Conservation (phyloP, 2,113 vertebrate species). For the Sorex fumeus region DNA sequence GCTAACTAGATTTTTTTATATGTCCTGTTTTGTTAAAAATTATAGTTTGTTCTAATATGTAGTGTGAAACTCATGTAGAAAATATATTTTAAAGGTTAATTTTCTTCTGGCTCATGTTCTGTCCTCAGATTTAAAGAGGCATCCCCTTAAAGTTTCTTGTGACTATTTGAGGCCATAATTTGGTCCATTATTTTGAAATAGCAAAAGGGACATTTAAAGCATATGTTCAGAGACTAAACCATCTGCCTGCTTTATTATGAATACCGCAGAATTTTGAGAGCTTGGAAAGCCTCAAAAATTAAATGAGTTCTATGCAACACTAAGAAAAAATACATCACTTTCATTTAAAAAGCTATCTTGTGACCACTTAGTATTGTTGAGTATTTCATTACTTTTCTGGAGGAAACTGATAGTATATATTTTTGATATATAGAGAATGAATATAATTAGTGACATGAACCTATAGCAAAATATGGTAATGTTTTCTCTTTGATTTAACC, state of each 20-base stretch:
- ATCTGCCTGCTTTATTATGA: slow-evolving; percentile 83
- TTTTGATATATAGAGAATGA: slow-evolving; percentile 27
- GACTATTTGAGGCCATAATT: slow-evolving; percentile 78
- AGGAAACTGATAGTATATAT: not conserved
- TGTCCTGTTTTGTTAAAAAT: not conserved
- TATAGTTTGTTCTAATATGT: slow-evolving; percentile 35
- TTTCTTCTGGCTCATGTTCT: slow-evolving; percentile 59
- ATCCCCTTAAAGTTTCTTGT: slow-evolving; percentile 78
- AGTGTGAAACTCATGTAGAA: slow-evolving; percentile 52
- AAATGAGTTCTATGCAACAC: slow-evolving; percentile 74
- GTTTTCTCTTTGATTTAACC: slow-evolving; percentile 62
- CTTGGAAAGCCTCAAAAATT: slow-evolving; percentile 76
- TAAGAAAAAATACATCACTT: slow-evolving; percentile 41
- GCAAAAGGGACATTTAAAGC: slow-evolving; percentile 83
- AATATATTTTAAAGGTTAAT: slow-evolving; percentile 62
- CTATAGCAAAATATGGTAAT: slow-evolving; percentile 40
- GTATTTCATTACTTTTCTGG: slow-evolving; percentile 46
- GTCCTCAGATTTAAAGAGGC: slow-evolving; percentile 65
- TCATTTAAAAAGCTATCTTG: slow-evolving; percentile 65
- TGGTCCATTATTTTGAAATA: slow-evolving; percentile 83
- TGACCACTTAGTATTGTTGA: slow-evolving; percentile 28
- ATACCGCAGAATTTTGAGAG: slow-evolving; percentile 76
- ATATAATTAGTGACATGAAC: slow-evolving; percentile 34
- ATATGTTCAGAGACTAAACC: slow-evolving; percentile 83
- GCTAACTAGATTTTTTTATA: slow-evolving; percentile 28